Base-by-base conservation (phyloP, 2,113 vertebrate genomes). In the Nestor notabilis region DNA sequence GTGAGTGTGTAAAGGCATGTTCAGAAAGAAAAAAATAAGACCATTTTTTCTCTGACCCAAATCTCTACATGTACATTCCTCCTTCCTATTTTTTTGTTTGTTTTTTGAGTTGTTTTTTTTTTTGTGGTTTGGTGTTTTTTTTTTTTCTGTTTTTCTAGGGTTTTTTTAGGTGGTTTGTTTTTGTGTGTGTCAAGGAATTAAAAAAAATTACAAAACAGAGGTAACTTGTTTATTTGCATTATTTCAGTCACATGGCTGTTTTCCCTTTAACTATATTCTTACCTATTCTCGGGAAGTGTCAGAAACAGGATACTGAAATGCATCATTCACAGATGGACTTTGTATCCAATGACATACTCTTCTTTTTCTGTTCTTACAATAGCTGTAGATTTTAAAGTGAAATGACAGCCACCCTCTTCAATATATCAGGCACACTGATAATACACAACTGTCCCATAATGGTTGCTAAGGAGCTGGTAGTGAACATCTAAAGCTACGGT, bases 1-100 rank as follows among this genome's bases (percentile, higher is more conserved):
- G 1, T 31, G 29, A 44, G 5, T 35, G 3, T 47, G 11, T 66
- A 82, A 90, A 85, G 58, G 3, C 3, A 64, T 43, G 25, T 11
- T 68, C 5, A 66, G 43, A 66, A 68, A 64, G 3, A 58, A 53
- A 63, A 55, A 65, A 47, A 6, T 0, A 10, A 9, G 0, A 12
- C 0, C 0, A 1, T 2, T 61, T 65, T 49, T 77, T 85, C 55
- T 17, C 15, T 63, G 3, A 37, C 2, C 2, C 37, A 7, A 56
- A 6, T 41, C 4, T 66, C 17, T 66, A 76, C 71, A 66, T 41
- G 3, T 10, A 35, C 1, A 2, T 17, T 53, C 1, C 0, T 23
- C 11, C 35, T 27, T 41, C 7, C 10, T 13, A 47, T 17, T 10
- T n/a, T 3, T 19, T 39, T 12, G 17, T 10, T 23, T 1, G 24